Base-by-base conservation (phyloP, 2,113 vertebrate species). In the Trachemys scripta region DNA sequence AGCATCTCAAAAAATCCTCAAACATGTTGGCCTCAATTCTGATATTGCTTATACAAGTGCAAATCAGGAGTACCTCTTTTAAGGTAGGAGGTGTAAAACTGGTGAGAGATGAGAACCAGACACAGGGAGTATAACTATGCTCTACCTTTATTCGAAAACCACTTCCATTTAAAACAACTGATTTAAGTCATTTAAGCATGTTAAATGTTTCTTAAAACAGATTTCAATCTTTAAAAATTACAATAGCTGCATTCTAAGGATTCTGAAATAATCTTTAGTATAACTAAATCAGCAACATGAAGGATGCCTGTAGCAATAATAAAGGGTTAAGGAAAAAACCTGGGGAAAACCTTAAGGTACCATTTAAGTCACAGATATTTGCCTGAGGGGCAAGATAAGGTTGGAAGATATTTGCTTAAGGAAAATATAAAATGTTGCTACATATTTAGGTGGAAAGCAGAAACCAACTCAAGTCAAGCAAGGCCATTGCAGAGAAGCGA, bases 291-390 rank as follows among this genome's bases (percentile, higher is more conserved):
- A 87, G 1, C 17, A 95, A 95, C 93, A 94, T 89, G 95, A 97
- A 96, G 92, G 85, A 93, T 90, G 94, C 85, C 76, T 94, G 88
- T 88, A 97, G 96, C 80, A 96, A 84, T 91, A 92, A 96, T 97
- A 90, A 93, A 81, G 56, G 81, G 84, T 84, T 93, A 90, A 94
- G 88, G 88, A 19, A 13, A 49, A 86, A 86, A 82, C 35, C 35
- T 3, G 49, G 47, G 88, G 90, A 92, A 96, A 97, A 95, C 86
- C 92, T 92, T 90, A 94, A 88, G 87, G 94, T 92, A 88, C 86
- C 94, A 19, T 94, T 22, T 96, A 94, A 97, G 88, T 90, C 95
- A 97, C 20, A 69, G 94, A 96, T 94, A 6, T 57, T 42, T 92
- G 84, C 92, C 25, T 89, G 90, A 87, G 85, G 91, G 94, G 85